Base-by-base conservation (phyloP, 2,888 invertebrate species). In the Apomyelois bistriatella region DNA sequence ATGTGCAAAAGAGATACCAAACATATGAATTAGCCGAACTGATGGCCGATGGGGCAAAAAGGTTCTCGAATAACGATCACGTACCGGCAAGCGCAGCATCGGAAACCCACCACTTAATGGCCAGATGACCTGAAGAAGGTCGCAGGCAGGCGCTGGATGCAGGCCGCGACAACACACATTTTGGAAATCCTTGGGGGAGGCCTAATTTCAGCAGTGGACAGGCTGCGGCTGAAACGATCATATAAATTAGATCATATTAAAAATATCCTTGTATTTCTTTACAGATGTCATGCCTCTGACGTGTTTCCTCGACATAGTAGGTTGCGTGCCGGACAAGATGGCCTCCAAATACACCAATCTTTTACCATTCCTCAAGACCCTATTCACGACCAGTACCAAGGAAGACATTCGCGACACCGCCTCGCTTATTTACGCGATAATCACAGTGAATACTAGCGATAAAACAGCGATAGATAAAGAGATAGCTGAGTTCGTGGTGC, bases 281-380 rank as follows among this genome's bases (percentile, higher is more conserved):
- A 1, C 72, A 94, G 94, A 92, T 66, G 74, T 92, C 42, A 92
- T 93, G 81, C 88, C 94, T 0, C 77, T 97, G 50, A 93, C 94
- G 53, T 96, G 95, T 64, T 91, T 98, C 70, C 88, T 96, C 61
- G 97, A 98, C 82, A 90, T 97, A 16, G 91, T 97, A n/a, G 97
- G 97, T 38, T 95, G 95, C 56, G 93, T 95, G 8, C 95, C 97
- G 0, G 92, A 94, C 16, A 83, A 92, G 53, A 91, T 97, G 68
- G 92, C 94, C 0, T 71, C 91, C 32, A 91, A 93, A 58, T 93
- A 95, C 72, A 82, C 92, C 1, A 91, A 88, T 32, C 91, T 95
- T 13, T 70, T 94, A 10, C 90, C 92, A 4, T 95, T 95, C 92
- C 74, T 96, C 1, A 85, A 91, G 65, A 92, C 92, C 55, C 81